Evolutionary conservation across 2,888 invertebrate genomes (phyloP), one percentile per base, ranked within the genome.

Genomic region (Therioaphis trifolii): DNA sequence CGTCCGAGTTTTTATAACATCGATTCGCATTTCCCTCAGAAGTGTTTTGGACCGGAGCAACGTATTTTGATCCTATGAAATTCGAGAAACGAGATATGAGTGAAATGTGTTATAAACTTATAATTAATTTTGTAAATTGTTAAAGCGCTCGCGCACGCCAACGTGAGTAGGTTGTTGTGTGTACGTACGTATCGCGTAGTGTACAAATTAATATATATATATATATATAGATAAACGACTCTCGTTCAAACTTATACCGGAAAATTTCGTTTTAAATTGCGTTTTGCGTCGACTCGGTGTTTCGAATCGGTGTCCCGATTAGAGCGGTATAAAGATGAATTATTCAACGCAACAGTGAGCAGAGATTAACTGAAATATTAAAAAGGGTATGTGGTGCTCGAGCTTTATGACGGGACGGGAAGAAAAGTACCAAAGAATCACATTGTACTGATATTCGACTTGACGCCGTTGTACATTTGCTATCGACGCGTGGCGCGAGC

Each of bases 281-380:
- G 29, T 76, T 61, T 61, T 76, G 14, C 27, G 61, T 43, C 18
- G 12, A 46, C 46, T 61, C 12, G 43, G 58, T 11, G 43, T 11
- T 74, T 74, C 52, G 35, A 58, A 58, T 40, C 24, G 24, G 24
- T 55, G 55, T 74, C 55, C 74, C 55, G 40, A 74, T 52, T 74
- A 55, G 9, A 40, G 40, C 40, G 55, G 55, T 55, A n/a, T n/a
- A 55, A 74, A 52, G 49, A 52, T 72, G 14, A 72, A 40, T 74
- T 24, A 74, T 40, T 74, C 21, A 74, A 74, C 24, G 40, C 4
- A 55, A 55, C 40, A 74, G 55, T 14, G 40, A 35, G 40, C 35
- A 74, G 40, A 74, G 55, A 55, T 55, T 55, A 74, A 74, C 35
- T 55, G 21, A 55, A 40, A 74, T 55, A 55, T 55, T 55, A 15